Evolutionary conservation across 2,113 vertebrate genomes (phyloP), one percentile per base, ranked within the genome.

Genomic region (Aspiorhynchus laticeps): DNA sequence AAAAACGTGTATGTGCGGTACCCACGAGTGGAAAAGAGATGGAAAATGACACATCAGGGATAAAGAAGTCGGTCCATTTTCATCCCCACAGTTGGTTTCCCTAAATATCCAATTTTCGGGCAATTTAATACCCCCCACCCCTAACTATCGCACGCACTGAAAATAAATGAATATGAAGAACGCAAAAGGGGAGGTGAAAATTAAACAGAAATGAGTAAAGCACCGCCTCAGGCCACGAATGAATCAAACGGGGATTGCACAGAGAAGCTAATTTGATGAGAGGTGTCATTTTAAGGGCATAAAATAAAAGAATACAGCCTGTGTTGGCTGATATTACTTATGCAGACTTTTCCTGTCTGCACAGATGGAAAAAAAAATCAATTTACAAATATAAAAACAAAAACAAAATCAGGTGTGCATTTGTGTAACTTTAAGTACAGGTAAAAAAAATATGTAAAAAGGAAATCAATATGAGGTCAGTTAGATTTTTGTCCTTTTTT

Each of bases 101-200:
- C 71, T 86, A 91, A 93, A 91, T 91, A 94, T 93, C 91, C 86
- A 89, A 92, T 94, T 94, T 92, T 88, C 61, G 91, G 86, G 89
- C 88, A 91, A 93, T 91, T 92, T 88, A 91, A 61, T 71, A 71
- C 28, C 43, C 63, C 26, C 65, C 9, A 24, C 43, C 41, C n/a
- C 81, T 46, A 36, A 69, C 12, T 19, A 51, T n/a, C 65, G 2
- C 8, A 71, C 2, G 17, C 65, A 69, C 56, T 85, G 83, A 31
- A 80, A 80, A 77, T 17, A 76, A 56, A 85, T 77, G 82, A 83
- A 43, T 87, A 14, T 85, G 67, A 56, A 12, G 48, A 89, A 79
- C 1, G 59, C 17, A 71, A 87, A 87, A 87, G 86, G 83, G 85
- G 88, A 90, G 83, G 89, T 89, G 79, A 85, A 93, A 92, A 93